Base-by-base conservation (phyloP, 1,140 invertebrate species). In the Tetragonula clypearis region DNA sequence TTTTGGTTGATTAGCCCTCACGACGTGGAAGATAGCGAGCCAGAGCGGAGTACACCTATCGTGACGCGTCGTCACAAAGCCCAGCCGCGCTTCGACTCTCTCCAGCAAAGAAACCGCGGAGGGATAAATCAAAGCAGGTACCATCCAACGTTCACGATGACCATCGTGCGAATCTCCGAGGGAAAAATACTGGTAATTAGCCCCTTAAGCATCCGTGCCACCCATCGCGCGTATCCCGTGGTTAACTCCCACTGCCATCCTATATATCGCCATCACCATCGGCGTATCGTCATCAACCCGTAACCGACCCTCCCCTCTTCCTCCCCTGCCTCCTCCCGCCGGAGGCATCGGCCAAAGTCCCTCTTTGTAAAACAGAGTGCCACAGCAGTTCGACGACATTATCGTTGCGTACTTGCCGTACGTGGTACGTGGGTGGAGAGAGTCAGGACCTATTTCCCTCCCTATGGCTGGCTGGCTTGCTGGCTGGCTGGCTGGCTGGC, bases 1-100 rank as follows among this genome's bases (percentile, higher is more conserved):
- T 92, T 92, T 91, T 89, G 88, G 86, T 86, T 93, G 91, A 93
- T 93, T 92, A 92, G 92, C 89, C 76, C 75, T 84, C 72, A 85
- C 85, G 66, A 83, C 82, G 79, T 14, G 68, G 58, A 85, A 85
- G 84, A 85, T 62, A 30, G 66, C 66, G 66, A 30, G 66, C 26
- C 66, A 0, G 19, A 56, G 77, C 41, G 69, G 79, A 56, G 79
- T 66, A 60, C 53, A 26, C 53, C 49, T 62, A 78, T 75, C 80
- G 81, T 55, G 72, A 77, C 60, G 66, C 35, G 65, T 55, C 56
- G 85, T 41, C 69, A 89, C 88, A 90, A 90, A 90, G 86, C 74
- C 55, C 19, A 69, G 53, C 55, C 60, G 23, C 65, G 19, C n/a
- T 68, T 75, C 53, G 3, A 21, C 35, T 69, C 68, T 35, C 15